Evolutionary conservation across 1,140 invertebrate species (phyloP).

Genomic region (Ceratosolen solmsi): DNA sequence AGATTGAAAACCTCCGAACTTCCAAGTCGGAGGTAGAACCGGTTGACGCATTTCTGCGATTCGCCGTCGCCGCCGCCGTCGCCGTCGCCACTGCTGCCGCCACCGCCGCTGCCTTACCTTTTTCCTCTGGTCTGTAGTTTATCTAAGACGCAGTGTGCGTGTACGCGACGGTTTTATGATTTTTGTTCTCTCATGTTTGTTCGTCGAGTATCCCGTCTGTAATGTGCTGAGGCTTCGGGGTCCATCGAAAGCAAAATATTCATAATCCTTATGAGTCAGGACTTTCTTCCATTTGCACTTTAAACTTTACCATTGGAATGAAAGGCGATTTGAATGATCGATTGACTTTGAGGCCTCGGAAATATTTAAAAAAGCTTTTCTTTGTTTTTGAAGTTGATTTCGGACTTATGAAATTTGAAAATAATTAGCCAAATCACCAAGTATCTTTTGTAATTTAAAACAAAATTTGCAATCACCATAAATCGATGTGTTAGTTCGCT

Average conservation of each 20-base stretch:
- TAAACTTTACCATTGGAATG: background rate
- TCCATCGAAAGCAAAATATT: background rate
- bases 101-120: background rate
- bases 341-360: too few species aligned
- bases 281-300: background rate
- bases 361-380: too few species aligned
- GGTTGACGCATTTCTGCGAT: constrained; percentile 20
- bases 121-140: background rate
- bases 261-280: background rate
- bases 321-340: background rate
- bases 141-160: background rate
- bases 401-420: too few species aligned
- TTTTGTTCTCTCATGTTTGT: background rate
- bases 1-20: constrained; percentile 46
- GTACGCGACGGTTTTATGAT: background rate
- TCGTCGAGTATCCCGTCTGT: background rate
- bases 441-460: too few species aligned
- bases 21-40: constrained; percentile 40
- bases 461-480: too few species aligned
- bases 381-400: too few species aligned
- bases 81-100: background rate
- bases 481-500: too few species aligned
- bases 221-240: background rate
- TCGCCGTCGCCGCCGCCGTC: background rate
- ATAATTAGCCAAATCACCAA: too few species aligned